phyloP scores from a whole-genome alignment of 2,113 vertebrate genomes.

The Ivindomyrus marchei region DNA sequence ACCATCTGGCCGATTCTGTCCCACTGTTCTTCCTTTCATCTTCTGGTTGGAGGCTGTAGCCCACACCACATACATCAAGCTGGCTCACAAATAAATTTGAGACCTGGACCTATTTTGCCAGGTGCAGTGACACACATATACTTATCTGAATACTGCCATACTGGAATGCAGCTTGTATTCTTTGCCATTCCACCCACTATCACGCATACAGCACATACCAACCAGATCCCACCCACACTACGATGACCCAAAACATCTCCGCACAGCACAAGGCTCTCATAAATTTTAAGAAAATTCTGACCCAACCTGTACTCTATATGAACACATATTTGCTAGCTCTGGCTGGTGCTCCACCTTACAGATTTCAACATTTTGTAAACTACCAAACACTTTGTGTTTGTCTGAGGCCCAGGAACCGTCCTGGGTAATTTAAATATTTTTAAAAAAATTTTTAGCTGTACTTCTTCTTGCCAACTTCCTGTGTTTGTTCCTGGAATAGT shows the following conservation, averaged over 20 bases:
- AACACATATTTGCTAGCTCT: neutral
- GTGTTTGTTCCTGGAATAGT: neutral
- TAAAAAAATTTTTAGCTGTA: neutral
- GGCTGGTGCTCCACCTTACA: neutral
- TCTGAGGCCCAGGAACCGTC: neutral
- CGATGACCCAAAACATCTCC: neutral
- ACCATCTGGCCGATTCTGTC: neutral
- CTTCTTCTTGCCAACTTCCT: neutral
- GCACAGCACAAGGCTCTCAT: neutral
- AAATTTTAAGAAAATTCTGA: neutral
- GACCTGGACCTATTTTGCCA: neutral
- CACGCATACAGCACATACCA: neutral
- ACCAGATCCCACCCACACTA: neutral
- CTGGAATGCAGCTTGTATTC: neutral
- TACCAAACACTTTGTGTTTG: neutral
- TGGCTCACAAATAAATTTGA: neutral
- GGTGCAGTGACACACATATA: neutral
- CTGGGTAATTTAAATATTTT: neutral
- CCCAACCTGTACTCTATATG: neutral
- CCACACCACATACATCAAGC: constrained; percentile 11
- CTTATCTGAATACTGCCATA: neutral
- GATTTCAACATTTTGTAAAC: neutral
- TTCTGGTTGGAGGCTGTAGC: neutral
- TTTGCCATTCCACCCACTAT: neutral
- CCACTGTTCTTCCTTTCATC: neutral